A percentile compares a stretch with the other conserved stretches of the same genome.
phyloP scores from a whole-genome alignment of 2,888 invertebrate species.

The Drosophila paranaensis region DNA sequence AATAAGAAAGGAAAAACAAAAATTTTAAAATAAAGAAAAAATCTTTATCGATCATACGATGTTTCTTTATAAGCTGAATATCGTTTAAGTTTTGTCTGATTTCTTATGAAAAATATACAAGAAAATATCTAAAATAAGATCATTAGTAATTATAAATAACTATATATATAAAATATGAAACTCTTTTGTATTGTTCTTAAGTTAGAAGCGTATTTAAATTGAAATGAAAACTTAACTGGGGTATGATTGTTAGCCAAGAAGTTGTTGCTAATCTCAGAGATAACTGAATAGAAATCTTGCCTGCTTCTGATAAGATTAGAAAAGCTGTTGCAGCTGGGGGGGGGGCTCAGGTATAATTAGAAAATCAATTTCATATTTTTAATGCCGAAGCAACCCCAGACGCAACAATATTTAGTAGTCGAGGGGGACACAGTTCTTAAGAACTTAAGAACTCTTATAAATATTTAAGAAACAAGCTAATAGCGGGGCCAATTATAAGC shows the following conservation, averaged over 20 bases:
- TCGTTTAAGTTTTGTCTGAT: too few species aligned
- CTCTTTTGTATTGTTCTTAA: background rate
- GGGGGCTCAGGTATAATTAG: slow-evolving; percentile 56
- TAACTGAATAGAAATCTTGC: slow-evolving; percentile 3
- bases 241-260: background rate
- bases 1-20: background rate
- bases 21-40: background rate
- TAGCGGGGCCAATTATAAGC: slow-evolving; percentile 58
- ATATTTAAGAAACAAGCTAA: slow-evolving; percentile 60
- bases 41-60: too few species aligned
- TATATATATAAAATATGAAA: background rate
- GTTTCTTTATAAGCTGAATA: too few species aligned
- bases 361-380: slow-evolving; percentile 46
- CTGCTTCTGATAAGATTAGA: background rate
- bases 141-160: background rate
- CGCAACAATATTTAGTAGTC: slow-evolving; percentile 10
- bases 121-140: too few species aligned
- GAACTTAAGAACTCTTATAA: slow-evolving; percentile 56
- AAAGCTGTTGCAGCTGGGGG: background rate
- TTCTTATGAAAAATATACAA: background rate
- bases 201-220: background rate
- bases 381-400: slow-evolving; percentile 20
- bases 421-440: slow-evolving; percentile 41
- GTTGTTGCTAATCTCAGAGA: slow-evolving; percentile 1
- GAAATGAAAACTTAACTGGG: background rate